Base-by-base conservation (phyloP, 2,797 vertebrate species). In the Tarsius wallacei region DNA sequence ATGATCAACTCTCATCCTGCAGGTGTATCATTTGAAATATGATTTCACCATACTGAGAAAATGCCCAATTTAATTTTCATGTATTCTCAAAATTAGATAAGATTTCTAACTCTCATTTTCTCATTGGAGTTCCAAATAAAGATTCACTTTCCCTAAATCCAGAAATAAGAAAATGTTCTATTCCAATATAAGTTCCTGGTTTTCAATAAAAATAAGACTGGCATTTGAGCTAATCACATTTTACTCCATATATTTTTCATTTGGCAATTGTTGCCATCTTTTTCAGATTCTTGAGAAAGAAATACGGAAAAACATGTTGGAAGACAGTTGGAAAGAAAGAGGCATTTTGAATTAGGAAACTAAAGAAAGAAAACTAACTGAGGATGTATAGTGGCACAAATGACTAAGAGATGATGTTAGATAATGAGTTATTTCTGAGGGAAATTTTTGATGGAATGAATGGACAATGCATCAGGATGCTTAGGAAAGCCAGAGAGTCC, bases 1-100 rank as follows among this genome's bases (percentile, higher is more conserved):
- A 26, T 26, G 77, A 91, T 76, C 87, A 91, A 28, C 86, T 81
- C 53, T n/a, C 91, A 51, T 87, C 51, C n/a, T 6, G 17, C 68
- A 98, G 74, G 57, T 80, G 63, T 93, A 93, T 31, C 49, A 85
- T 97, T 96, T 98, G 85, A 98, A 97, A 94, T 95, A 63, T 70
- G 76, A 70, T 97, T 59, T 80, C 78, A 93, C 51, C 68, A 63
- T 84, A 80, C 55, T 82, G 64, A 88, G 82, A 96, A 98, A 59
- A 26, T 0, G 0, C 7, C 13, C 94, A 31, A 71, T 97, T 98
- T 97, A 97, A 91, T 96, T 97, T 97, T 88, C 47, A 55, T 93
- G 61, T 33, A 76, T 94, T 73, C 85, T 96, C 87, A 96, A 96
- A 97, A 64, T 63, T 89, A 82, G 83, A 94, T 96, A 93, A 49